Evolutionary conservation across 2,888 invertebrate genomes (phyloP).

Genomic region (Phyllotreta striolata): DNA sequence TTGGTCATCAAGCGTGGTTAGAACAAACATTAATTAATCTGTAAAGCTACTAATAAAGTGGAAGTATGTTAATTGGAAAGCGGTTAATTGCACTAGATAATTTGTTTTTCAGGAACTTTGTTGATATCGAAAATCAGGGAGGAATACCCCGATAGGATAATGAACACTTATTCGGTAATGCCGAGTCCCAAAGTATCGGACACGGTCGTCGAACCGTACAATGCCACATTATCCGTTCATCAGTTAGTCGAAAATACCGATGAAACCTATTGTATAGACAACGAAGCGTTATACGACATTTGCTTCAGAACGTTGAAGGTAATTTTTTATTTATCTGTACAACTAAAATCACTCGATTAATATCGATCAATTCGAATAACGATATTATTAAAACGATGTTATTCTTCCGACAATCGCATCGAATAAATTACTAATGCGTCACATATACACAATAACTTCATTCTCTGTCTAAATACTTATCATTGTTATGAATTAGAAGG

Average conservation of each 20-base stretch:
- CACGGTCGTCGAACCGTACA: conserved; percentile 85
- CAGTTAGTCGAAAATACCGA: conserved; percentile 90
- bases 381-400: background rate
- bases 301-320: conserved; percentile 90
- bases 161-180: conserved; percentile 85
- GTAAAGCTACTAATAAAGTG: too few species aligned
- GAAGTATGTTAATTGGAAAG: too few species aligned
- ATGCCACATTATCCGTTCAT: conserved; percentile 86
- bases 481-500: too few species aligned
- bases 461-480: too few species aligned
- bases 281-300: conserved; percentile 82
- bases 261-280: conserved; percentile 88
- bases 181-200: conserved; percentile 81
- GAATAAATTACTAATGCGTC: too few species aligned
- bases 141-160: conserved; percentile 89
- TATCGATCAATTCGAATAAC: background rate
- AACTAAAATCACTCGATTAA: background rate
- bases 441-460: too few species aligned
- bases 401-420: too few species aligned
- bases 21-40: too few species aligned
- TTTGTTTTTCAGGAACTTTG: conserved; percentile 64
- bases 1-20: too few species aligned
- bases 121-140: conserved; percentile 90
- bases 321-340: conserved; percentile 43
- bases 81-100: background rate